Conservation (phyloP, 2,113 vertebrate species). For the Tupaia tana region DNA sequence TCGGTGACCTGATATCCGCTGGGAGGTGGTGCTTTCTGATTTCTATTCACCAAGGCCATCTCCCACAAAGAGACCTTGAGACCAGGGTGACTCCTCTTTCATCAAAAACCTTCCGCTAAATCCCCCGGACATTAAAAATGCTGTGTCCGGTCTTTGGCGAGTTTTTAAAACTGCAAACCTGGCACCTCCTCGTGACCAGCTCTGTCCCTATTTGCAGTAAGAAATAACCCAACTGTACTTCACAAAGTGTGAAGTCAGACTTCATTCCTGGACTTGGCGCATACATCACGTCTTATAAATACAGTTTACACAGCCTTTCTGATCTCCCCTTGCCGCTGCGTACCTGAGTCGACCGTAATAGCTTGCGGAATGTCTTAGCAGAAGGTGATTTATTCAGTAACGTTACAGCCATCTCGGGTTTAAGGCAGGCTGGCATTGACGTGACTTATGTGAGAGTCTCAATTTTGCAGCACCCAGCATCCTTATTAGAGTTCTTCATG, state of each 20-base stretch:
- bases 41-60: slow-evolving; percentile 57
- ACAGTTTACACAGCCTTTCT: slow-evolving; percentile 52
- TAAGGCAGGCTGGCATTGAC: slow-evolving; percentile 58
- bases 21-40: slow-evolving; percentile 54
- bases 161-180: slow-evolving; percentile 22
- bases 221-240: slow-evolving; percentile 64
- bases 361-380: slow-evolving; percentile 47
- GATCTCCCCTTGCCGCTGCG: not conserved
- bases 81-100: slow-evolving; percentile 36
- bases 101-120: slow-evolving; percentile 68
- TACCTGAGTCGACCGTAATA: slow-evolving; percentile 57
- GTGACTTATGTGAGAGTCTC: slow-evolving; percentile 63
- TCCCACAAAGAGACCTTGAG: slow-evolving; percentile 62
- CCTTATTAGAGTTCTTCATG: slow-evolving; percentile 61
- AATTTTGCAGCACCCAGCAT: slow-evolving; percentile 40
- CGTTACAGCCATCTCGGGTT: slow-evolving; percentile 33
- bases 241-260: slow-evolving; percentile 14
- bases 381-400: slow-evolving; percentile 76
- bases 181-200: slow-evolving; percentile 14
- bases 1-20: slow-evolving; percentile 39
- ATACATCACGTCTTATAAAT: slow-evolving; percentile 73
- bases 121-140: slow-evolving; percentile 57
- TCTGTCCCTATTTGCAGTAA: slow-evolving; percentile 3
- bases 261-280: slow-evolving; percentile 7
- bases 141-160: slow-evolving; percentile 32